Conservation (phyloP, 2,113 vertebrate species). For the Oophaga pumilio region DNA sequence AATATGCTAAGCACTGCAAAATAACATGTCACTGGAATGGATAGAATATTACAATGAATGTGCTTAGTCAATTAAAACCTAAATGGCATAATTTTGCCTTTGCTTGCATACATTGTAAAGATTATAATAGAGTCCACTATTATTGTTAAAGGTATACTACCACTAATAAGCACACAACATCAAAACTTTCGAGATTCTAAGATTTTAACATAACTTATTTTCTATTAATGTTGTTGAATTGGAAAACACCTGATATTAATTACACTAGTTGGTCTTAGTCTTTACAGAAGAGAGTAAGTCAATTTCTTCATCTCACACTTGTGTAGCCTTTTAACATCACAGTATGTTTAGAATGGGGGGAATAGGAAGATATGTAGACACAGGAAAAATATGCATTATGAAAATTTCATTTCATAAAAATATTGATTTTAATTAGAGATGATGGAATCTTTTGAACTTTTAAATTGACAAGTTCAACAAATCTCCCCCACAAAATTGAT, state of each 20-base stretch:
- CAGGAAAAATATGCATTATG: background rate
- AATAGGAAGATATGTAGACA: background rate
- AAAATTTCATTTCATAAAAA: background rate
- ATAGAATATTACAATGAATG: slow-evolving; percentile 37
- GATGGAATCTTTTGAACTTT: too few species aligned
- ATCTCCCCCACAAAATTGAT: too few species aligned
- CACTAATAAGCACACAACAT: background rate
- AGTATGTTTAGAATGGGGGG: background rate
- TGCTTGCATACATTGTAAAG: slow-evolving; percentile 2
- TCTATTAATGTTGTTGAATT: background rate
- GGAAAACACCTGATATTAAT: background rate
- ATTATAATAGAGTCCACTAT: background rate
- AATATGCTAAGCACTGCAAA: slow-evolving; percentile 54
- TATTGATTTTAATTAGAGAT: too few species aligned
- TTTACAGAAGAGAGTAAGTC: background rate
- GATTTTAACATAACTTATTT: background rate
- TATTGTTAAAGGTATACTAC: background rate
- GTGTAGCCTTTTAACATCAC: background rate
- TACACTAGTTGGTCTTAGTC: background rate
- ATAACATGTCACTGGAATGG: slow-evolving; percentile 47
- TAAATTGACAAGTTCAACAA: too few species aligned
- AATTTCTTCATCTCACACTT: background rate
- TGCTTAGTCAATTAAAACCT: slow-evolving; percentile 49
- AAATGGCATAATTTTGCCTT: slow-evolving; percentile 22
- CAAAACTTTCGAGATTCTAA: background rate